These are phyloP conservation scores for Spongia lamella DNA, from an alignment of 37 sponge, comb jelly and placozoan genomes.

Conservation along the genomic window DNA sequence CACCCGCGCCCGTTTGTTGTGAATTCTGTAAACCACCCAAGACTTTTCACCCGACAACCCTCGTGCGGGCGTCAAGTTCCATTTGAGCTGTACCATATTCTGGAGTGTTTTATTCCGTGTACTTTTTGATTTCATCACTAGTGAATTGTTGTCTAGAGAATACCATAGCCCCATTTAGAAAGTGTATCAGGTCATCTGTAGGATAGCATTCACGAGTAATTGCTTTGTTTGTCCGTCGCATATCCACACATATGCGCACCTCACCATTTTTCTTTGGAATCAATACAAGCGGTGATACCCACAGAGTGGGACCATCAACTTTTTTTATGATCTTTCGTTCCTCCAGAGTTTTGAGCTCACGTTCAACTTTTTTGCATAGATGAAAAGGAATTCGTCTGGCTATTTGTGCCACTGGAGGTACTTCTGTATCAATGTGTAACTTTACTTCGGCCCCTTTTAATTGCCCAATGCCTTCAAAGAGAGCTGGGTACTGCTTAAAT, in stretches of 20 bases:
- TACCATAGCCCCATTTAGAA: too few species aligned
- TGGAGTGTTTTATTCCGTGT: too few species aligned
- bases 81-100: too few species aligned
- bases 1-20: too few species aligned
- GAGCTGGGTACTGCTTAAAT: slow-evolving; percentile 9
- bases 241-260: slow-evolving; percentile 41
- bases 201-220: slow-evolving; percentile 57
- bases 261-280: slow-evolving; percentile 52
- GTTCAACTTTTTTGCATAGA: slow-evolving; percentile 46
- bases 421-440: slow-evolving; percentile 43
- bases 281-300: slow-evolving; percentile 56
- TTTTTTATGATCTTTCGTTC: slow-evolving; percentile 38
- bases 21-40: too few species aligned
- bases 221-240: slow-evolving; percentile 58
- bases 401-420: slow-evolving; percentile 36
- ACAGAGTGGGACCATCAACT: slow-evolving; percentile 48
- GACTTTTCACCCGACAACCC: too few species aligned
- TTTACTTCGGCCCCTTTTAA: slow-evolving; percentile 33
- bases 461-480: slow-evolving; percentile 48
- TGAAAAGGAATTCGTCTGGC: slow-evolving; percentile 49
- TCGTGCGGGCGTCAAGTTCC: too few species aligned
- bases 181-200: too few species aligned
- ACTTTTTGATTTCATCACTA: too few species aligned
- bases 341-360: slow-evolving; percentile 32
- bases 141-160: too few species aligned